These are phyloP conservation scores for Cebus imitator DNA, from an alignment of 2,113 vertebrate genomes.

Conservation along the genomic window DNA sequence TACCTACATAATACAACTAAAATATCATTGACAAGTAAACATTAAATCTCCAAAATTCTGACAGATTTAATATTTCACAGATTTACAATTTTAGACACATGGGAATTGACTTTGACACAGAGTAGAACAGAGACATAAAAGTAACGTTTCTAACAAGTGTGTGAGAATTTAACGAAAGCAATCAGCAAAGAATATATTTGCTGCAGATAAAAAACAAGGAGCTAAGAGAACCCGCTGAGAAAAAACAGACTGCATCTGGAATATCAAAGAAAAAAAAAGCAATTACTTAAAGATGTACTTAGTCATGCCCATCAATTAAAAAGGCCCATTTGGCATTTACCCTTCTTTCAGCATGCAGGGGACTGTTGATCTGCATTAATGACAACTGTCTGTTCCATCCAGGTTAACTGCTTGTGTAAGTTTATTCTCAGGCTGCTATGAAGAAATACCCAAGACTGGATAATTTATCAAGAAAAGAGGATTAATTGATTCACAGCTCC, in stretches of 20 bases:
- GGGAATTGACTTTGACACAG: neutral
- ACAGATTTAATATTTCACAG: neutral
- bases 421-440: no score
- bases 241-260: neutral
- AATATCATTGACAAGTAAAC: neutral
- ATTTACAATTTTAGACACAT: neutral
- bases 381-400: neutral
- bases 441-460: no score
- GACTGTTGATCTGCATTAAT: neutral
- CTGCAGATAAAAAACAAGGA: neutral
- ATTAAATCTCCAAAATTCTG: conserved; percentile 11
- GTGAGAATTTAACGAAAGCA: conserved; percentile 48
- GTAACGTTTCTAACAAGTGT: neutral
- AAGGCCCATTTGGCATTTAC: neutral
- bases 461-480: no score
- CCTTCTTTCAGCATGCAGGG: neutral
- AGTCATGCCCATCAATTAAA: neutral
- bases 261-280: conserved; percentile 22
- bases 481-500: no score
- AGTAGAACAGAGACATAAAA: neutral
- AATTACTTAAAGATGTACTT: neutral
- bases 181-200: conserved; percentile 7
- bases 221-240: neutral
- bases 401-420: neutral
- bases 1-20: neutral